These are phyloP conservation scores for Gadopsis marmoratus DNA, from an alignment of 2,797 vertebrate genomes.

Conservation along the genomic window DNA sequence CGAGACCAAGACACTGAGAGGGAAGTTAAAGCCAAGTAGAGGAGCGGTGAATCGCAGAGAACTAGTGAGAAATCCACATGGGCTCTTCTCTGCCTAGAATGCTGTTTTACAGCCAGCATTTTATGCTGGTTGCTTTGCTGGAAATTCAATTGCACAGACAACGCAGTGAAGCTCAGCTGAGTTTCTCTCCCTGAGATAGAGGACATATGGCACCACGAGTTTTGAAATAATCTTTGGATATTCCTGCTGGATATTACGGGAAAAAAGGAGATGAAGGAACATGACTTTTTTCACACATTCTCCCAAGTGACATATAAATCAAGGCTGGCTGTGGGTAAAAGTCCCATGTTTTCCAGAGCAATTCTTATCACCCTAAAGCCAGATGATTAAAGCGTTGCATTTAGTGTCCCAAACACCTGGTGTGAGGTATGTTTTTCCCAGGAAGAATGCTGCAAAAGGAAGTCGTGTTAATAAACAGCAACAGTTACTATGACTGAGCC, in stretches of 20 bases:
- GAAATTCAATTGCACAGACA: slow-evolving; percentile 63
- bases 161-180: slow-evolving; percentile 12
- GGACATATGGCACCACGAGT: background rate
- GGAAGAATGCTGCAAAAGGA: slow-evolving; percentile 17
- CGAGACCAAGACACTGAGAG: background rate
- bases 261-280: slow-evolving; percentile 3
- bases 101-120: slow-evolving; percentile 55
- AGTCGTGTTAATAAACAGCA: slow-evolving; percentile 43
- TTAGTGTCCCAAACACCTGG: background rate
- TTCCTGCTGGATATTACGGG: background rate
- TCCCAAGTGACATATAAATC: background rate
- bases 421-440: slow-evolving; percentile 9
- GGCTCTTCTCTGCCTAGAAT: slow-evolving; percentile 29
- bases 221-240: slow-evolving; percentile 13
- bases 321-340: background rate
- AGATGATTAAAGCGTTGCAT: slow-evolving; percentile 5
- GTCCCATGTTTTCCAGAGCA: background rate
- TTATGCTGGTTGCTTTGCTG: slow-evolving; percentile 52
- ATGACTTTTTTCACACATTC: background rate
- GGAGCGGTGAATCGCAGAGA: slow-evolving; percentile 38
- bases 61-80: slow-evolving; percentile 51
- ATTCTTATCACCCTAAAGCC: background rate
- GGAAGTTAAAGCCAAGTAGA: slow-evolving; percentile 17
- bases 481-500: slow-evolving; percentile 26
- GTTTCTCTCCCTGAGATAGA: slow-evolving; percentile 21